phyloP scores from a whole-genome alignment of 2,797 vertebrate species.

The Hyperoplus immaculatus region DNA sequence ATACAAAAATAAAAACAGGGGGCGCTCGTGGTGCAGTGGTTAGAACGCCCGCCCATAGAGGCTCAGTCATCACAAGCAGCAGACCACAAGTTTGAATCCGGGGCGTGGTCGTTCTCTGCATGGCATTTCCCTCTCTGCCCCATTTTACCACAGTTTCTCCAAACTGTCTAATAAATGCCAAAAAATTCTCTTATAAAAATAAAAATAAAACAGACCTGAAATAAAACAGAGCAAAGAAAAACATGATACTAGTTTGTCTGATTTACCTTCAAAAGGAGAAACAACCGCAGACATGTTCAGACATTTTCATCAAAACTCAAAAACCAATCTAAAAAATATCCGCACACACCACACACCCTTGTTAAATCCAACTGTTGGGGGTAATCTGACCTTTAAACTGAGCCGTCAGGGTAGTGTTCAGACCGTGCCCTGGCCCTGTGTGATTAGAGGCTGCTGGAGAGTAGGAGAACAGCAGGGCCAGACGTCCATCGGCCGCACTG shows the following conservation, averaged over 20 bases:
- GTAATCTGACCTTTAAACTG: constrained; percentile 79
- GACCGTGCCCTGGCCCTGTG: constrained; percentile 60
- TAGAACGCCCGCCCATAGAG: too few species aligned
- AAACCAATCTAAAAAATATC: neutral
- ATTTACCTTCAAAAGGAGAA: neutral
- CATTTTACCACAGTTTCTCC: too few species aligned
- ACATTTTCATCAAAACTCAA: neutral
- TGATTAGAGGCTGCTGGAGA: constrained; percentile 61
- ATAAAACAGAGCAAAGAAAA: neutral
- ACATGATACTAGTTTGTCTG: neutral
- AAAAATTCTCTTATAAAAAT: too few species aligned
- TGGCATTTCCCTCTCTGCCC: too few species aligned
- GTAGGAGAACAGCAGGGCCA: constrained; percentile 77
- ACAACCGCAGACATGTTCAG: neutral
- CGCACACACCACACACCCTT: neutral
- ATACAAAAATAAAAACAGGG: neutral
- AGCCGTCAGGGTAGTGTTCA: constrained; percentile 65
- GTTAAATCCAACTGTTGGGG: neutral
- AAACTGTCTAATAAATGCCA: too few species aligned
- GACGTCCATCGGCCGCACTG: constrained; percentile 56
- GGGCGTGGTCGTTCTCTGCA: too few species aligned
- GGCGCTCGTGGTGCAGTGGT: too few species aligned
- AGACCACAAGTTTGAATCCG: too few species aligned
- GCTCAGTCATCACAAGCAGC: too few species aligned
- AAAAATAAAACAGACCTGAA: neutral